Conservation (phyloP, 1,140 invertebrate species). For the Batillaria attramentaria region DNA sequence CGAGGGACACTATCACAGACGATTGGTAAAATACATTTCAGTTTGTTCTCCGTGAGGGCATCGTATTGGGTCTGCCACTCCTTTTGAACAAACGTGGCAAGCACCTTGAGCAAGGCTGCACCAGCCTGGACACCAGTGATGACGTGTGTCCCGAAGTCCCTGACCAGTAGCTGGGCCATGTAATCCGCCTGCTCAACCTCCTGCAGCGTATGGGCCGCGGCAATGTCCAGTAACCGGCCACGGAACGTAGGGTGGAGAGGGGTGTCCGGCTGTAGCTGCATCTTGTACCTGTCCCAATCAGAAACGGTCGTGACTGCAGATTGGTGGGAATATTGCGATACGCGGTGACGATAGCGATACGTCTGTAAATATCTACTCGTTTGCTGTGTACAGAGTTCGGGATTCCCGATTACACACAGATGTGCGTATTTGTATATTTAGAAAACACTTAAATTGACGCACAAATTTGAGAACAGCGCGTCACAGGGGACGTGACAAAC, state of each 20-base stretch:
- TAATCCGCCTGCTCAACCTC: constrained; percentile 44
- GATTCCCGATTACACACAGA: too few species aligned
- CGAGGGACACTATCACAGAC: neutral
- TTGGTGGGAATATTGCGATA: too few species aligned
- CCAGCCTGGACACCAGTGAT: constrained; percentile 54
- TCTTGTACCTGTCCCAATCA: constrained; percentile 46
- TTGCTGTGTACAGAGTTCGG: too few species aligned
- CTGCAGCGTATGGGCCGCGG: constrained; percentile 40
- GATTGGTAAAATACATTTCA: too few species aligned
- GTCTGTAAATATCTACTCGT: too few species aligned
- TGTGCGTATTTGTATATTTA: too few species aligned
- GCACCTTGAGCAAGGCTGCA: constrained; percentile 46
- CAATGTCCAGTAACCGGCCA: constrained; percentile 47
- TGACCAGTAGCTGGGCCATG: constrained; percentile 48
- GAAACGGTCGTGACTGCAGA: neutral
- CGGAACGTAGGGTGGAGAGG: constrained; percentile 40
- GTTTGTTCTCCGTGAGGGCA: too few species aligned
- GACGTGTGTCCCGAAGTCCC: constrained; percentile 63
- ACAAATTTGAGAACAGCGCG: too few species aligned
- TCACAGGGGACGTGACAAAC: too few species aligned
- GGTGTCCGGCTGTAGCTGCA: constrained; percentile 53
- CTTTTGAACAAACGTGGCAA: too few species aligned
- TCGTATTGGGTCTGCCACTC: too few species aligned
- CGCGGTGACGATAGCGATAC: too few species aligned
- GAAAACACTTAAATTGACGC: neutral